Base-by-base conservation (phyloP, 2,888 invertebrate genomes). In the Rhagonycha fulva region DNA sequence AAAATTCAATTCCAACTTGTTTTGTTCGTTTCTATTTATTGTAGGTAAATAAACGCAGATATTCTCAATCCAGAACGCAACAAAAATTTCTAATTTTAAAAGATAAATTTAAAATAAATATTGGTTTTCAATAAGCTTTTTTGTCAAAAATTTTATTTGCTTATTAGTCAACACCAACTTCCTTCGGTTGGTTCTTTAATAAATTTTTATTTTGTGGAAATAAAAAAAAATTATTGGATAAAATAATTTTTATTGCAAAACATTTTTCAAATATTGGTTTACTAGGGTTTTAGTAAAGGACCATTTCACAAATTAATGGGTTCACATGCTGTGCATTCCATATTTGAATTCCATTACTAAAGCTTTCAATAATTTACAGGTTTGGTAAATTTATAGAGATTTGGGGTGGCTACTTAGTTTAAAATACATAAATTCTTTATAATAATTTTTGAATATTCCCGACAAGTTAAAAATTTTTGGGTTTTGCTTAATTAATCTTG, bases 381-480 rank as follows among this genome's bases (percentile, higher is more conserved):
- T 71, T 75, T 70, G 70, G 62, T 32, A 70, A 70, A 70, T 73
- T 68, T 74, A 75, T 70, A 75, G 70, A 47, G 70, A 75, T 75
- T 75, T 75, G 70, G 19, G 26, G 61, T 61, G 60, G n/a, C 73
- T 68, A 71, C 70, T 70, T 70, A 70, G 30, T 26, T 14, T 70
- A 70, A 75, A 75, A 71, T 68, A 71, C 74, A 67, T 62, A 68
- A 67, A 75, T 75, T 75, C 74, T 67, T 24, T 47, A n/a, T 47
- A 47, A 47, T 47, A 47, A 47, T 47, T 47, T 47, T 47, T 9
- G n/a, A n/a, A 47, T n/a, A n/a, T 32, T 32, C 12, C 12, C 12
- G 12, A 32, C 12, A 32, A 32, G 32, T 32, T 30, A 32, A 32
- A 32, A 12, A 12, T 32, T 12, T 47, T 47, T 47, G 47, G n/a